phyloP scores from a whole-genome alignment of 2,797 vertebrate genomes.

The Hybognathus amarus region DNA sequence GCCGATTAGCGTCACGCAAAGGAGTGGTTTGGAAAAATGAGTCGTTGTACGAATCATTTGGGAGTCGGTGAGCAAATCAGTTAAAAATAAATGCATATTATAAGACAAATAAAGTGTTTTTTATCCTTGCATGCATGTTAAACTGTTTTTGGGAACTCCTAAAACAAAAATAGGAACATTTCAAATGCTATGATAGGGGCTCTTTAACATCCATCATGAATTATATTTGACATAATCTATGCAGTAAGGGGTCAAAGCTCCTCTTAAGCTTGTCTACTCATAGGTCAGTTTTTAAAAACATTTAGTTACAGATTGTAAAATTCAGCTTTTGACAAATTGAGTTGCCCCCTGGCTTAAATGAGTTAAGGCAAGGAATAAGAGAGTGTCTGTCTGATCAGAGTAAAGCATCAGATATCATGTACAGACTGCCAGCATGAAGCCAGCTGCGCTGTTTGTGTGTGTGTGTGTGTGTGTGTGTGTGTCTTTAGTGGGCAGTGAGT shows the following conservation, averaged over 20 bases:
- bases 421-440: background rate
- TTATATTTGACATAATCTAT: background rate
- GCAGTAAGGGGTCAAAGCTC: background rate
- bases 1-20: no score
- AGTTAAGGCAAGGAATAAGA: background rate
- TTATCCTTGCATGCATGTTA: no score
- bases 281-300: background rate
- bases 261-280: background rate
- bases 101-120: no score
- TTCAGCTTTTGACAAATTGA: background rate
- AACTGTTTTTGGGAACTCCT: no score
- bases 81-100: no score
- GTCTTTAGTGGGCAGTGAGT: conserved; percentile 1
- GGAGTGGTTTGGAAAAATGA: no score
- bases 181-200: no score
- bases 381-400: background rate
- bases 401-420: conserved; percentile 24
- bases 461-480: no score
- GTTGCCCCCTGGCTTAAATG: conserved; percentile 8
- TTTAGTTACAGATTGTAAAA: background rate
- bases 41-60: no score
- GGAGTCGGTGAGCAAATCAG: no score
- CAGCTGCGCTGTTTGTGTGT: background rate
- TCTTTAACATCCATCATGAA: background rate
- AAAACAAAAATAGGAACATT: no score